Evolutionary conservation across 2,797 vertebrate genomes (phyloP), one percentile per base, ranked within the genome.

Genomic region (Microhierax caerulescens): DNA sequence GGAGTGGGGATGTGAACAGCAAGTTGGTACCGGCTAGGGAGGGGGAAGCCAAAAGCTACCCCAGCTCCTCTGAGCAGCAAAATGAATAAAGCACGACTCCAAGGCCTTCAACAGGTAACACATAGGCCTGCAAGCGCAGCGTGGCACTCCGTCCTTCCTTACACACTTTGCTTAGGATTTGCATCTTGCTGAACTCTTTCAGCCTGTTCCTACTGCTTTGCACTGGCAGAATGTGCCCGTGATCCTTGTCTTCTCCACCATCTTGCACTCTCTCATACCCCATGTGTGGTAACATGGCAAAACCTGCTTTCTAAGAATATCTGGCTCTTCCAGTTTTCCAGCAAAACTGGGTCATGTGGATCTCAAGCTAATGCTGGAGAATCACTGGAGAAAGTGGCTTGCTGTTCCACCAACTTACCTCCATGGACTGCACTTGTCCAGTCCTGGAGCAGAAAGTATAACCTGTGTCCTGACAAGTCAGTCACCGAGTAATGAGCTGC

Each of bases 1-100:
- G 75, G 85, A 95, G 51, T 34, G 87, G 82, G 96, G 75, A 85
- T 96, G 85, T 94, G 78, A 94, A 96, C 86, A 94, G 59, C 84
- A 92, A 96, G 80, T 95, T 96, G 91, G 85, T 92, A 95, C 37
- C 54, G 56, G 5, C 63, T 50, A 72, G 67, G 88, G 84, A 94
- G 30, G 28, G 25, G 70, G 84, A 92, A 91, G 92, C 72, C 76
- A 85, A 92, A 96, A 94, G 32, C 76, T 80, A 50, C 60, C 50
- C 48, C 53, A 81, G 75, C 69, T 95, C 28, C 43, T 95, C 70
- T 60, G 84, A 85, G 43, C 45, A 74, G 64, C 50, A 47, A 84
- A 81, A 74, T 36, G 34, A 95, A 95, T 94, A 84, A 91, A 90
- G 60, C 28, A 28, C 41, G 54, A 25, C 25, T 53, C 5, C 21